phyloP scores from a whole-genome alignment of 2,888 invertebrate species.

The Dorcus parallelipipedus region DNA sequence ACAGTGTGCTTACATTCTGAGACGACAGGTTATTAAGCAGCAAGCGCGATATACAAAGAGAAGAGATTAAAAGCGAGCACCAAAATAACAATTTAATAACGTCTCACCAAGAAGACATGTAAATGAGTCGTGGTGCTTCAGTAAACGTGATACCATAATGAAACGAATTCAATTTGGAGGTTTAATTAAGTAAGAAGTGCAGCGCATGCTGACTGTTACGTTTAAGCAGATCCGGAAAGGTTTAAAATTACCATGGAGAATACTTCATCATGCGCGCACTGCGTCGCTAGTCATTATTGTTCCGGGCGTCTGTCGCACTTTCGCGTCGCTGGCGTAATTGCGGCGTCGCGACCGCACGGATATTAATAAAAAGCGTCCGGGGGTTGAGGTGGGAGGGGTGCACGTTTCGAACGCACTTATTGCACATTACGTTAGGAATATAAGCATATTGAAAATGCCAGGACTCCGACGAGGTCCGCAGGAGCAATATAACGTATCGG shows the following conservation, averaged over 20 bases:
- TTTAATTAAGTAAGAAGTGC: constrained; percentile 26
- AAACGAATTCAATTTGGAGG: constrained; percentile 23
- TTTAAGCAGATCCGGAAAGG: constrained; percentile 25
- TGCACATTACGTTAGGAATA: constrained; percentile 41
- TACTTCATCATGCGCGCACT: constrained; percentile 24
- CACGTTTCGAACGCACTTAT: constrained; percentile 34
- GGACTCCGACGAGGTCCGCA: constrained; percentile 31
- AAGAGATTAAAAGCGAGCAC: no score
- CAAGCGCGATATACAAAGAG: no score
- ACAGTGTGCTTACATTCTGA: no score
- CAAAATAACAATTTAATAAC: no score
- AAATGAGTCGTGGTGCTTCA: no score
- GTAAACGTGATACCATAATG: constrained; percentile 5
- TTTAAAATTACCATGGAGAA: constrained; percentile 27
- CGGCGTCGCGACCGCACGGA: not conserved
- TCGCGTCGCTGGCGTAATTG: no score
- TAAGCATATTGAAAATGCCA: constrained; percentile 48
- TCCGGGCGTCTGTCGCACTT: not conserved
- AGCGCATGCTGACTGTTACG: constrained; percentile 25
- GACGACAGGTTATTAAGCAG: no score
- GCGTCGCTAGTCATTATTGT: constrained; percentile 24
- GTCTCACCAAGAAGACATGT: no score
- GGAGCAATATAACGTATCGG: constrained; percentile 36
- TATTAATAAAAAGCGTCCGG: not conserved
- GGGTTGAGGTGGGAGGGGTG: constrained; percentile 1